Percentiles rank a stretch among this genome's conserved stretches.
Evolutionary conservation across 2,113 vertebrate species (phyloP).

Genomic region (Eira barbara): DNA sequence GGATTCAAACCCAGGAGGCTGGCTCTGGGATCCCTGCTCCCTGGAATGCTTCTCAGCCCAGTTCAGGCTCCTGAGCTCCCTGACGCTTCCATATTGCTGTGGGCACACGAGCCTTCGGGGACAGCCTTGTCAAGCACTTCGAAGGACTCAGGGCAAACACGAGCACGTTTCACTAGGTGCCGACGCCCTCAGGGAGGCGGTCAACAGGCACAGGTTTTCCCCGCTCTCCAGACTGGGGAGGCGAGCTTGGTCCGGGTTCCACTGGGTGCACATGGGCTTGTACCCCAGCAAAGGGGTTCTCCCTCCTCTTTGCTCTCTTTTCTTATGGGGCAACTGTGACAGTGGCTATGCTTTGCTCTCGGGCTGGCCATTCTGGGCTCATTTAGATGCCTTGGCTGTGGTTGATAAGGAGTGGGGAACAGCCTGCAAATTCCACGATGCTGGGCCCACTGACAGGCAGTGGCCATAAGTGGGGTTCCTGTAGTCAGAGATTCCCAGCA

Average conservation of each 20-base stretch:
- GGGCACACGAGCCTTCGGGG: not conserved
- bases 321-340: not conserved
- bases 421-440: not conserved
- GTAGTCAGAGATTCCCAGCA: not conserved
- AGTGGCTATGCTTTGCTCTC: not conserved
- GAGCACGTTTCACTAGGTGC: not conserved
- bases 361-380: not conserved
- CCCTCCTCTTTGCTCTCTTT: not conserved
- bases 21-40: not conserved
- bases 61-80: not conserved
- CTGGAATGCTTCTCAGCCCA: not conserved
- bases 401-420: not conserved
- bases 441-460: not conserved
- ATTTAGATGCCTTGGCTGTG: not conserved
- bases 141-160: not conserved
- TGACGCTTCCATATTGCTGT: not conserved
- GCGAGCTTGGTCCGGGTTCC: not conserved
- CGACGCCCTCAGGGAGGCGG: not conserved
- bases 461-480: not conserved
- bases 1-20: not conserved
- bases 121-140: not conserved
- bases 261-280: not conserved
- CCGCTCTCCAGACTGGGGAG: not conserved
- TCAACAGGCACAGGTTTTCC: accelerated
- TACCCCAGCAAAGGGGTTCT: not conserved